Base-by-base conservation (phyloP, 1,140 invertebrate species). In the Capitella teleta region DNA sequence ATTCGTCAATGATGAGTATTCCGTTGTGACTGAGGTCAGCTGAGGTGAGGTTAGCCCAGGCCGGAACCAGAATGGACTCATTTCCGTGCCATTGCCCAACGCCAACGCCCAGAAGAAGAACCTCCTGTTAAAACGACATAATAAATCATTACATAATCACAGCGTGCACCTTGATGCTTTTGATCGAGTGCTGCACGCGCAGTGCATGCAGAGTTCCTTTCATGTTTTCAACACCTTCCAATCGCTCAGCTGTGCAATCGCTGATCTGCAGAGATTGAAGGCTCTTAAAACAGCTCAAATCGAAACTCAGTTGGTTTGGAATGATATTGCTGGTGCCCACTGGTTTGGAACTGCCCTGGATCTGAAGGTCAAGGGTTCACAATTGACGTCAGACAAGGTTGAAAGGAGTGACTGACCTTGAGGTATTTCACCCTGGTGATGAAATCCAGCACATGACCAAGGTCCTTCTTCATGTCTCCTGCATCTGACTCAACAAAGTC, bases 381-480 rank as follows among this genome's bases (percentile, higher is more conserved):
- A 40, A 21, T 40, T 2, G 10, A 40, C n/a, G 25, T 21, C 5
- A 6, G 38, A 21, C 8, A 19, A 12, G 38, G 38, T 44, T 23
- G 8, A n/a, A 41, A 41, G 10, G 1, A 8, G 12, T 1, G 10
- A 14, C 38, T 41, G 1, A 73, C 72, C 62, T 67, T 62, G 26
- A 74, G 46, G 47, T 59, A 54, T 55, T 80, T 76, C 4, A 87
- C 61, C 54, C 64, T 87, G 85, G 83, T 84, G 64, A 85, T 85
- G 62, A 89, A 87, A 64, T 95, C 90, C 47, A 95, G 64, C 5
- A 94, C 81, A 64, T 93, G 86, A 57, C 86, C 87, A 53, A 94
- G 84, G 69, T 94, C 86, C 61, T 81, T 60, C 76, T 75, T 66
- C 18, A 77, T 79, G 57, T 80, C 78, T 53, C 82, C 81, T 49